Conservation (phyloP, 2,797 vertebrate species). For the Coendou prehensilis region DNA sequence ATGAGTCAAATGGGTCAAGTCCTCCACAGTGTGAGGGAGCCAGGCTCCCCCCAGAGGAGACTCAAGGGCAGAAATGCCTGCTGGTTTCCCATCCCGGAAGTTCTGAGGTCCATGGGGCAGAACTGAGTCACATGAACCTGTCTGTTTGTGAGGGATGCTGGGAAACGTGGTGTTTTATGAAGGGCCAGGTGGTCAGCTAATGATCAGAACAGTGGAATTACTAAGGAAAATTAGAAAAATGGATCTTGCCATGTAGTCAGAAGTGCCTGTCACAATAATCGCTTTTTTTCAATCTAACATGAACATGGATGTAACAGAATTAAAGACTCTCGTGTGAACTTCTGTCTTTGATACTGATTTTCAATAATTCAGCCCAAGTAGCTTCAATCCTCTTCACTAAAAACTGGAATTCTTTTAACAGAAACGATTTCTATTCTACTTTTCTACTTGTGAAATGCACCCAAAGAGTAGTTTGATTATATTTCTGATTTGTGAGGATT, state of each 20-base stretch:
- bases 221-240: neutral
- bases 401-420: neutral
- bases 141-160: neutral
- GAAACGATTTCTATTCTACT: neutral
- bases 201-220: neutral
- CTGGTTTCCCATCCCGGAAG: neutral
- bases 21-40: fast-evolving
- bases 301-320: neutral
- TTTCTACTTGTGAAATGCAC: neutral
- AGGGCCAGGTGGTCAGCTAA: neutral
- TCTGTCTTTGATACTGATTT: neutral
- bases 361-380: too few species aligned
- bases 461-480: neutral
- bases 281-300: neutral
- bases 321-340: neutral
- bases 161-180: neutral
- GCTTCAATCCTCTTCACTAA: neutral
- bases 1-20: neutral
- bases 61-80: neutral
- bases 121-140: neutral
- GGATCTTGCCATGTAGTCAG: neutral
- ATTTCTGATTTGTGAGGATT: neutral
- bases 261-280: neutral
- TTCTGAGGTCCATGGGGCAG: too few species aligned
- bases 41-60: neutral